phyloP scores from a whole-genome alignment of 1,140 invertebrate genomes.

The Caerostris extrusa region DNA sequence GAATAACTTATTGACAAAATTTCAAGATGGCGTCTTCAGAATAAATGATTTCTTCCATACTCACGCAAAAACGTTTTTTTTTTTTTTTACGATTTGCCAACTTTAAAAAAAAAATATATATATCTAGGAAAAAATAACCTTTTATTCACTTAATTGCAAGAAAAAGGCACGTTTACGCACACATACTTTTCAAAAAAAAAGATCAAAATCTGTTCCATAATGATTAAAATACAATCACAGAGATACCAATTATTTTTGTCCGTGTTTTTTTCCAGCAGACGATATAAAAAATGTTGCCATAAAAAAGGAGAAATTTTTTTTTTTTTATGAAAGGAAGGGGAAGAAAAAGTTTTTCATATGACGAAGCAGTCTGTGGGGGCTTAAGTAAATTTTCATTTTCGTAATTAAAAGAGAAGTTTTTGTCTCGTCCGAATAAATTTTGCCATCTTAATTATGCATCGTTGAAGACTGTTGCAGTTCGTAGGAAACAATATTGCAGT shows the following conservation, averaged over 20 bases:
- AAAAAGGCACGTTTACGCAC: background rate
- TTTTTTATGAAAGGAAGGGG: background rate
- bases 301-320: background rate
- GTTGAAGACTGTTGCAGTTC: background rate
- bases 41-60: too few relatives aligned
- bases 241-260: background rate
- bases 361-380: background rate
- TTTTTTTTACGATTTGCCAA: too few relatives aligned
- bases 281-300: background rate
- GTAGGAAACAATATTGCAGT: background rate
- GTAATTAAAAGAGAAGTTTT: conserved; percentile 15
- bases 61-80: too few relatives aligned
- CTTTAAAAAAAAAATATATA: background rate
- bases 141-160: too few relatives aligned
- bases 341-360: too few relatives aligned
- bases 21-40: too few relatives aligned
- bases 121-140: background rate
- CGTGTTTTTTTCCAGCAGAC: background rate
- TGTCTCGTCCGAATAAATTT: background rate
- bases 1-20: too few relatives aligned
- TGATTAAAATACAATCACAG: conserved; percentile 3
- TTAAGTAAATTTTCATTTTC: background rate
- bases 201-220: background rate
- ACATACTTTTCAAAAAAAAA: background rate
- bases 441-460: background rate